Evolutionary conservation across 2,797 vertebrate species (phyloP), one percentile per base, ranked within the genome.

Genomic region (Falco cherrug): DNA sequence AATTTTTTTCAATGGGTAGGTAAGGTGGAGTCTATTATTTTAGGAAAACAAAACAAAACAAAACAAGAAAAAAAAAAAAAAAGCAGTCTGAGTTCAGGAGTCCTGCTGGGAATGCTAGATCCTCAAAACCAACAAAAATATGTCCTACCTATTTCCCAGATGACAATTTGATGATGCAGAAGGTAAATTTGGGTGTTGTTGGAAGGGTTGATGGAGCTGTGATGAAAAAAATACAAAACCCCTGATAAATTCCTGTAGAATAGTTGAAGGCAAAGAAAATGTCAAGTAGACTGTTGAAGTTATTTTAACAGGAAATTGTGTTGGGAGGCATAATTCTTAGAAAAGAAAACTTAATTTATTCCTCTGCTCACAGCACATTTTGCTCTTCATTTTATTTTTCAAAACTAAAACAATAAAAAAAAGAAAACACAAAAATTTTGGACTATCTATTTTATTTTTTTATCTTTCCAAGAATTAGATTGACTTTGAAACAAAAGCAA

Each of bases 271-370:
- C 9, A 87, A 84, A 67, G 15, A 76, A 95, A 83, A 43, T 16
- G 2, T 41, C 28, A 73, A 50, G 14, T 50, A 2, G 1, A 35
- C 6, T 39, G 3, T 4, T 61, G 11, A 78, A 63, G 5, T 39
- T 75, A 41, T 29, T 77, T 85, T 67, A 82, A 60, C 20, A 28
- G 5, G 16, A 21, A 73, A 20, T 56, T 67, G 26, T 63, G 5
- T 24, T 65, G 26, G 76, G 31, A 79, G 8, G 63, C 3, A 57
- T 4, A 86, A 54, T 76, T 81, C 11, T 39, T 82, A 68, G 53
- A 84, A 93, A 71, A 81, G 50, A 70, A 57, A 6, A 60, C 70
- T 63, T 69, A 65, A 70, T 67, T 84, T 87, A 64, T 64, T 95
- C 64, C 10, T 90, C 26, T 86, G 14, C 10, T 90, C 13, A 74